Evolutionary conservation across 2,113 vertebrate genomes (phyloP), one percentile per base, ranked within the genome.

Genomic region (Corynorhinus townsendii): DNA sequence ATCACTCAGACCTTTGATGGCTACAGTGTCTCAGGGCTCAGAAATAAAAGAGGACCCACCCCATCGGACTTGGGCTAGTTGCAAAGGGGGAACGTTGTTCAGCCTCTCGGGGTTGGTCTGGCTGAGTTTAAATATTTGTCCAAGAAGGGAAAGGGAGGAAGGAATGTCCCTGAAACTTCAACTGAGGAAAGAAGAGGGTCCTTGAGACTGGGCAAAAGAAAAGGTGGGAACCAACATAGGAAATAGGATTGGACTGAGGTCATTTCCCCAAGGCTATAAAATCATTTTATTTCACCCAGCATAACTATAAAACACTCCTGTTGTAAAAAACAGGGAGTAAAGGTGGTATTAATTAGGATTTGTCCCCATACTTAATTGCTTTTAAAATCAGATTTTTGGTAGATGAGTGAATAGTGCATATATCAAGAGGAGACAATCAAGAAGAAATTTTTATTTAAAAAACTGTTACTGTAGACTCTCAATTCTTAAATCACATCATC

Each of bases 1-100:
- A 35, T 11, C 3, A 1, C n/a, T 17, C 3, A 0, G 5, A 22
- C 40, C 64, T n/a, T 10, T 26, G 2, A 2, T 0, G 22, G 5
- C 17, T 3, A 11, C 22, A 30, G 35, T 3, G 38, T 38, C 49
- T 24, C 11, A 45, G 79, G 38, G 22, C 40, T 68, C 17, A 33
- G 38, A n/a, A 30, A 54, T 7, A 22, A 66, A 56, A 14, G 11
- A 33, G 14, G 4, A 38, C 10, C 76, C 10, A 17, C n/a, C 22
- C 30, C 0, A 35, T 26, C n/a, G 9, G 71, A 84, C 45, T 7
- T 6, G 35, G 10, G 3, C 33, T 26, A 5, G 10, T 4, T 75
- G 4, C 15, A 26, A 89, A 62, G 10, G 30, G 6, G 59, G 64
- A 22, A 33, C 35, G 26, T 76, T 20, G 79, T 56, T 54, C 45